Evolutionary conservation across 2,888 invertebrate genomes (phyloP).

Genomic region (Dryobotodes eremita): DNA sequence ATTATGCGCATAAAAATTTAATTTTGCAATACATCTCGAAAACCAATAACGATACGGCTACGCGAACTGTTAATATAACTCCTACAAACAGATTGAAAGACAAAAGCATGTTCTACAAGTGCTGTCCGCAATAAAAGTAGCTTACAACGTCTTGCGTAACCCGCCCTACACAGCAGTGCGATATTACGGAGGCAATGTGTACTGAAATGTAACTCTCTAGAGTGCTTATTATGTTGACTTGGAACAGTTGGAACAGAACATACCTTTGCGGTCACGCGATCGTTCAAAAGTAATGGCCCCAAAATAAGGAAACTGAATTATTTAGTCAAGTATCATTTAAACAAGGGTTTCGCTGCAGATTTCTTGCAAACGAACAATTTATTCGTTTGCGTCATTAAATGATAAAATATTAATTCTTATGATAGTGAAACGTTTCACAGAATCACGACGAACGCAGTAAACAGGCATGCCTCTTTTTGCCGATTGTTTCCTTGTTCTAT

Average conservation of each 20-base stretch:
- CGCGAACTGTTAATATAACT: background rate
- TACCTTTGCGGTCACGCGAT: slow-evolving; percentile 54
- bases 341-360: background rate
- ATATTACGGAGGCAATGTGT: slow-evolving; percentile 35
- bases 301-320: background rate
- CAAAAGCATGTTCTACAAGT: slow-evolving; percentile 10
- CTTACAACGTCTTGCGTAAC: slow-evolving; percentile 63
- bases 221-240: slow-evolving; percentile 43
- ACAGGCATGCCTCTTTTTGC: background rate
- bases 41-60: background rate
- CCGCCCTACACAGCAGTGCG: slow-evolving; percentile 47
- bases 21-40: background rate
- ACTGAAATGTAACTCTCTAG: slow-evolving; percentile 51
- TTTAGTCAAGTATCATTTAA: background rate
- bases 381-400: background rate
- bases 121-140: slow-evolving; percentile 39
- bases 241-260: slow-evolving; percentile 31
- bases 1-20: slow-evolving; percentile 48
- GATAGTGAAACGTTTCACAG: background rate
- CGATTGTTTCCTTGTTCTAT: background rate
- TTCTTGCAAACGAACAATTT: background rate
- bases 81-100: background rate
- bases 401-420: background rate
- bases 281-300: slow-evolving; percentile 22
- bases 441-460: background rate